Base-by-base conservation (phyloP, 2,888 invertebrate genomes). In the Lydus trimaculatus region DNA sequence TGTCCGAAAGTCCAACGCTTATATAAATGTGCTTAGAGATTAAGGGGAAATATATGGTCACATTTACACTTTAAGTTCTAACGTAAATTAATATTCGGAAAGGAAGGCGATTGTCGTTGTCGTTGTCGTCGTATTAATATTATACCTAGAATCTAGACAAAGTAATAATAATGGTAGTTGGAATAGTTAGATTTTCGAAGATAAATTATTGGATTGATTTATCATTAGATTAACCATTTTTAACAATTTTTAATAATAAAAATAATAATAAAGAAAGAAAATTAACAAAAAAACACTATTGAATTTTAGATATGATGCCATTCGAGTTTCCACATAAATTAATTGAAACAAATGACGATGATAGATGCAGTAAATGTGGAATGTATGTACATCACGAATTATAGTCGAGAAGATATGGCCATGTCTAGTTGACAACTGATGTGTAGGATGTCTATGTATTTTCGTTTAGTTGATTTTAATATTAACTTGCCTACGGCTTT, bases 1-100 rank as follows among this genome's bases (percentile, higher is more conserved):
- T 76, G 76, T 76, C 72, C 75, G 76, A 78, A 74, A 74, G 75
- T 73, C 75, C 73, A 71, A 78, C 7, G 8, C n/a, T n/a, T n/a
- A n/a, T n/a, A 72, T 76, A 81, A 81, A 81, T 81, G 80, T 74
- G 78, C 76, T 78, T 72, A 80, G 81, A 48, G 48, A 81, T 81
- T 81, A 81, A 71, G 20, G 74, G 74, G 70, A 78, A 75, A 79
- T 79, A 79, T 77, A 78, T 77, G 75, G 74, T 70, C 75, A 67
- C 74, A 79, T 77, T 78, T 76, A 75, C 75, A 74, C 73, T 76
- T 73, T 70, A 72, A 72, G 72, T 72, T 72, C 59, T 70, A 64
- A 64, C 62, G 64, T 70, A 70, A 72, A 72, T 72, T 72, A 72
- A 72, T 72, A 72, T 68, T 71, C 66, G 64, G 65, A 66, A 64